Base-by-base conservation (phyloP, 2,113 vertebrate species). In the Brachyistius frenatus region DNA sequence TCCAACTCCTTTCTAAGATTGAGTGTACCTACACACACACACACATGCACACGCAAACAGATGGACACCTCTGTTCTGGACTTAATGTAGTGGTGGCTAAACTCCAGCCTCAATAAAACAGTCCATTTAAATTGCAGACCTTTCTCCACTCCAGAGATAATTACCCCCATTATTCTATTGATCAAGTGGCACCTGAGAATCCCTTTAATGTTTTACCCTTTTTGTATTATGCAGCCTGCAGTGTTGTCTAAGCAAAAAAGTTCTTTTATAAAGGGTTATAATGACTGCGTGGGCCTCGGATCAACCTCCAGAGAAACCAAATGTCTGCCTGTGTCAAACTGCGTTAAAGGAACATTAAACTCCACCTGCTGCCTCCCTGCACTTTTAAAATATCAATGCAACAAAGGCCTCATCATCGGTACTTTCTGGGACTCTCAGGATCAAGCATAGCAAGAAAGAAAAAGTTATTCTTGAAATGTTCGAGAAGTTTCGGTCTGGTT, bases 181-280 rank as follows among this genome's bases (percentile, higher is more conserved):
- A 88, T 87, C 78, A 85, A 91, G 82, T 80, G 80, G 86, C 84
- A 77, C 84, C 88, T 89, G 84, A 89, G 83, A 83, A 88, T 80
- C 90, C 86, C 88, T 91, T 89, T 89, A 86, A 89, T 91, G 90
- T 91, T 88, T 81, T 80, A 78, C 15, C 57, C 68, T 77, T 72
- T 84, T 91, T 89, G 85, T 76, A 36, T 87, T 82, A 73, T 64
- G 57, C 66, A 68, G 69, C 64, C 76, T 68, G 57, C 63, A 31
- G 47, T 85, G 64, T 56, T 61, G 64, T 60, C 71, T 57, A 46
- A 79, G 76, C 46, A 61, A 60, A 7, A 73, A 78, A 82, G 64
- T 49, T 86, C 23, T 78, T 54, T 66, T 4, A 1, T 52, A 81
- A 75, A 69, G 58, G 44, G 32, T 39, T 23, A 1, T 57, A 66